Percentiles rank a stretch among this genome's conserved stretches.
Conservation (phyloP, 2,113 vertebrate species). For the Pygoscelis antarcticus region DNA sequence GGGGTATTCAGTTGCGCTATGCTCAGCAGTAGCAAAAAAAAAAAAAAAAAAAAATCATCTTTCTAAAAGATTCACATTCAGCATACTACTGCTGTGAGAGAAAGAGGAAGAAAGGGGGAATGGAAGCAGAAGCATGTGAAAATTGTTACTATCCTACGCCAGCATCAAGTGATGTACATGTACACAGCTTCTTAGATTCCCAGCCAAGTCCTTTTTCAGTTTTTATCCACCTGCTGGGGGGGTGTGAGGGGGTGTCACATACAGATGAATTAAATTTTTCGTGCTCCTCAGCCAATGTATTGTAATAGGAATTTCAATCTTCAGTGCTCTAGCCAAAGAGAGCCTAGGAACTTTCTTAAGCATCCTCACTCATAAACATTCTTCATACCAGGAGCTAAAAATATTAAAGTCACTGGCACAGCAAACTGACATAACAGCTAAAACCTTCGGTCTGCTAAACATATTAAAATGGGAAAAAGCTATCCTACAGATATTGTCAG, state of each 20-base stretch:
- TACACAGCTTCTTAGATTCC: neutral
- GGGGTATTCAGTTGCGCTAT: neutral
- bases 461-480: neutral
- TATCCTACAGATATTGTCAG: neutral
- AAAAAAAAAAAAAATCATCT: neutral
- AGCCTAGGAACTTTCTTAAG: neutral
- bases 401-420: neutral
- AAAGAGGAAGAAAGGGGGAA: neutral
- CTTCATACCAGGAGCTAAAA: neutral
- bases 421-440: neutral
- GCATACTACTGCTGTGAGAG: neutral
- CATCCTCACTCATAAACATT: neutral
- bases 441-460: neutral
- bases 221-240: neutral
- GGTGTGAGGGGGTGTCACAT: fast-evolving
- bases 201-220: neutral
- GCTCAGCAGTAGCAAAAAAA: neutral
- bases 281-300: neutral
- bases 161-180: neutral
- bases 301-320: neutral
- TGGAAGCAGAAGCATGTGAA: neutral
- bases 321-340: neutral
- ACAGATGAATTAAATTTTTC: neutral
- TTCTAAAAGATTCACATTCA: neutral
- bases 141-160: neutral